Base-by-base conservation (phyloP, 2,888 invertebrate species). In the Augiades crinisus region DNA sequence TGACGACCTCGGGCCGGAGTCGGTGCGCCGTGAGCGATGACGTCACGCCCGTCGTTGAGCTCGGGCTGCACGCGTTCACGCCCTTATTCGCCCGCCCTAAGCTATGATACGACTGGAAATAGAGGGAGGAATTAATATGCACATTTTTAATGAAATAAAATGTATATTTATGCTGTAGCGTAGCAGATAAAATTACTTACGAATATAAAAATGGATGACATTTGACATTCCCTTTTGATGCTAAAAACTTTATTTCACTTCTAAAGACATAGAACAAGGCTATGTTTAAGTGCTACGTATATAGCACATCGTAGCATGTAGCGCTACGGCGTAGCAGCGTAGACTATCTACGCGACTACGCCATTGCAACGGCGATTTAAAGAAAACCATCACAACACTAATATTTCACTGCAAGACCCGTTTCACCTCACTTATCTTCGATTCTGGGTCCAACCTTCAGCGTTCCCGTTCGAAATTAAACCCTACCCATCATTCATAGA, bases 1-100 rank as follows among this genome's bases (percentile, higher is more conserved):
- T 96, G 60, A 96, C 95, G 64, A 96, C 95, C 83, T 96, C 96
- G 59, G 95, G 95, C 68, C 95, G 93, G 69, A 95, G 92, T 62
- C 95, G 92, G 81, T 95, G 95, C 70, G 95, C 94, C 57, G 95
- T 94, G 54, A 95, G 90, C 57, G 95, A 94, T 74, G 95, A 95
- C 72, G 95, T 93, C 69, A 95, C 94, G 8, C 89, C 89, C 0
- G 78, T 75, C 0, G 43, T 24, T 2, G 49, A 56, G 21, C 75
- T 73, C 1, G 91, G 91, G 65, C 91, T 91, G 66, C 88, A 87
- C 53, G 92, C 91, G 60, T 91, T 90, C 49, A 92, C 92, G 51
- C 94, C 94, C 67, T 94, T 94, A 81, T 93, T 92, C 68, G 91
- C 91, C 64, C 93, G 91, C 58, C 92, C 93, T 75, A 95, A 91